Conservation (phyloP, 2,113 vertebrate genomes). For the Peromyscus californicus region DNA sequence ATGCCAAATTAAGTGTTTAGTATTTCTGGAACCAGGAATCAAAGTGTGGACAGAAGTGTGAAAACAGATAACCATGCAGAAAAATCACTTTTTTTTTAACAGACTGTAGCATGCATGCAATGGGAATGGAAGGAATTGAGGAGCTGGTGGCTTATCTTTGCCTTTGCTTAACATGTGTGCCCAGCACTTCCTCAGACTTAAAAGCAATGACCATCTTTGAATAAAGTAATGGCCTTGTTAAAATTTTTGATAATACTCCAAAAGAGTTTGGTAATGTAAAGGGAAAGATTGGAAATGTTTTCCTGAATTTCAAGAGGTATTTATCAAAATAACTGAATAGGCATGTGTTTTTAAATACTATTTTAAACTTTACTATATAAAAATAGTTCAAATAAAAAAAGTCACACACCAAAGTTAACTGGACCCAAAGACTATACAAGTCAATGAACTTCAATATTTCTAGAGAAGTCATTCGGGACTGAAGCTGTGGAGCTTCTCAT, state of each 20-base stretch:
- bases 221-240: background rate
- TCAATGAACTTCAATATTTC: background rate
- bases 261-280: background rate
- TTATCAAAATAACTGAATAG: background rate
- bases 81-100: background rate
- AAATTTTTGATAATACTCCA: background rate
- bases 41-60: background rate
- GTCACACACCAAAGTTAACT: background rate
- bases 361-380: background rate
- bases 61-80: background rate
- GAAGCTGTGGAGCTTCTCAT: background rate
- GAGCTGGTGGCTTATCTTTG: background rate
- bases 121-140: background rate
- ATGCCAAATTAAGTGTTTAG: background rate
- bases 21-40: background rate
- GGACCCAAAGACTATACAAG: background rate
- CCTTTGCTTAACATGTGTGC: background rate
- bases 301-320: background rate
- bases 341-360: background rate
- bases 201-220: background rate
- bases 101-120: background rate
- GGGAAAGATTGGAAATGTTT: background rate
- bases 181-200: background rate
- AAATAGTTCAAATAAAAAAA: background rate
- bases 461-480: background rate